Base-by-base conservation (phyloP, 1,140 invertebrate species). In the Doryteuthis pealeii region DNA sequence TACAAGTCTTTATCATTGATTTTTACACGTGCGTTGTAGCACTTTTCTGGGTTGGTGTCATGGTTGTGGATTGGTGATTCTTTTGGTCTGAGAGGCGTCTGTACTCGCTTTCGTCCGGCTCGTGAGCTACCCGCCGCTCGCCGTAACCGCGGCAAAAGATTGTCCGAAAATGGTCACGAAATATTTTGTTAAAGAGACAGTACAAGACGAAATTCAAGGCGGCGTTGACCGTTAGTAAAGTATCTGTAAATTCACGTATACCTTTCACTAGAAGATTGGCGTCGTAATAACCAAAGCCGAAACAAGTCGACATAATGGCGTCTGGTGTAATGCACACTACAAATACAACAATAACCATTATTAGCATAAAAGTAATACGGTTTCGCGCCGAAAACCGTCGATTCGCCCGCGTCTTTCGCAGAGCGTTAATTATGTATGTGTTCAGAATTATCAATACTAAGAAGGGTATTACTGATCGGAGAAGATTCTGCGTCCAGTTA, bases 171-270 rank as follows among this genome's bases (percentile, higher is more conserved):
- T 80, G 79, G 45, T 82, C 71, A 33, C 92, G 89, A 86, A 93
- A 94, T 77, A 93, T 92, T 83, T 92, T 91, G 77, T 92, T 93
- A 78, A 94, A 90, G n/a, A 92, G 90, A 81, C 92, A 93, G 85
- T 94, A 94, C 71, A 94, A 87, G 70, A 94, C 88, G 87, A 94
- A 94, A 88, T 94, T 94, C 10, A 91, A 89, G 1, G 88, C 88
- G 2, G 93, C 92, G 87, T 94, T 94, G 49, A 94, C 85, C 31
- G 91, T 89, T n/a, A 93, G 86, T 40, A 94, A 85, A 31, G 93
- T 89, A 85, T 94, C 94, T 79, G 91, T 93, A 45, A 94, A 91
- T 86, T 94, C 94, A 2, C 92, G 91, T 12, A 93, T 85, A 15
- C 89, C 91, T 74, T 85, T 84, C 0, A 90, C 81, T 1, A 91